Evolutionary conservation across 2,888 invertebrate species (phyloP).

Genomic region (Chrysomela aeneicollis): DNA sequence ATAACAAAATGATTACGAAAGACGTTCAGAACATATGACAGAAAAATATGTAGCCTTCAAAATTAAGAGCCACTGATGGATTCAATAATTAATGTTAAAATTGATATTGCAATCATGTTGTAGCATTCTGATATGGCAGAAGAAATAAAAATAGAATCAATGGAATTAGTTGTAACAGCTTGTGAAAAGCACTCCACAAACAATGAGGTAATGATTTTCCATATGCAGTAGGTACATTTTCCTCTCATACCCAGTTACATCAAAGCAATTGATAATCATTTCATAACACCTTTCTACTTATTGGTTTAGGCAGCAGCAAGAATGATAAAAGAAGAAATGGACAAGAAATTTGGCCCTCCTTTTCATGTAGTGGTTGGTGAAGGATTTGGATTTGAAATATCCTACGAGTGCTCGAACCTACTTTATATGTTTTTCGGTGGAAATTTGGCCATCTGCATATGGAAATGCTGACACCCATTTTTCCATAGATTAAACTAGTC

Average conservation of each 20-base stretch:
- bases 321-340: constrained; percentile 93
- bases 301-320: constrained; percentile 79
- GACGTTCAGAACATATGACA: too few species aligned
- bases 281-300: not conserved
- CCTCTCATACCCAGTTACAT: too few species aligned
- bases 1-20: too few species aligned
- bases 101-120: constrained; percentile 43
- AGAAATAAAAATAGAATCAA: constrained; percentile 88
- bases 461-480: constrained; percentile 75
- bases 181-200: constrained; percentile 90
- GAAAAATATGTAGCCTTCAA: too few species aligned
- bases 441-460: constrained; percentile 85
- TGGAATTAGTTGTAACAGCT: constrained; percentile 91
- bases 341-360: constrained; percentile 93
- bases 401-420: constrained; percentile 87
- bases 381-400: constrained; percentile 92
- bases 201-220: constrained; percentile 71
- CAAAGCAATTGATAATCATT: not conserved
- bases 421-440: constrained; percentile 92
- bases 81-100: too few species aligned
- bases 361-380: constrained; percentile 97
- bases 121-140: constrained; percentile 94
- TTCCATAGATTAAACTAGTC: constrained; percentile 21
- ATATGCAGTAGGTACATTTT: too few species aligned
- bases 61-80: not conserved